Base-by-base conservation (phyloP, 2,888 invertebrate species). In the Pemphredon lugubris region DNA sequence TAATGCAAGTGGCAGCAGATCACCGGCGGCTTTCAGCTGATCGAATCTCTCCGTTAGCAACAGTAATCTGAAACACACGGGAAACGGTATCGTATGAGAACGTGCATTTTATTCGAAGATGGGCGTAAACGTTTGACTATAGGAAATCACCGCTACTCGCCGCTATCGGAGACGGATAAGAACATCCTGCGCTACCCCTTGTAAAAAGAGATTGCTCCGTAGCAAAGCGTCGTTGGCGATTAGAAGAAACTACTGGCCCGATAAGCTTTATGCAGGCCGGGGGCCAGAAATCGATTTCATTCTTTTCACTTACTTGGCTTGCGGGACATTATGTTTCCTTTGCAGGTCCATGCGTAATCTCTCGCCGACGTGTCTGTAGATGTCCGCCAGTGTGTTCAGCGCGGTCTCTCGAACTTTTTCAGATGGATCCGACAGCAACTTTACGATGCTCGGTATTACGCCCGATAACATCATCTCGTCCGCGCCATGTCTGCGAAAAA, bases 311-410 rank as follows among this genome's bases (percentile, higher is more conserved):
- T 66, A 90, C 90, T 95, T 96, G 47, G 94, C 91, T n/a, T 94
- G 92, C 0, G 96, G 95, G 58, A 96, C 92, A 39, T 95, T 91
- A 84, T 95, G 94, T 84, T 96, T 96, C 88, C 94, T 95, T 84
- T 94, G 93, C 75, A 98, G 91, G 88, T 98, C 98, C 51, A 92
- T 91, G 82, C 97, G 91, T 72, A 98, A 91, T 88, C 95, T 93
- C 87, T 98, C 98, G 85, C 97, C 97, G 57, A 97, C 97, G 90
- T 98, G 97, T 86, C 96, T 93, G 89, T 98, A 98, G 44, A 98
- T 94, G 87, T 97, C 97, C 37, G 97, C 95, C 48, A 98, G 90
- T 6, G 97, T 95, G 82, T 93, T 94, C 87, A 95, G 92, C 2
- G 98, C 97, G 2, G 96, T 94, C 88, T 98, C 98, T 14, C 98